These are phyloP conservation scores for Hyperopisus bebe DNA, from an alignment of 2,113 vertebrate species.

Conservation along the genomic window DNA sequence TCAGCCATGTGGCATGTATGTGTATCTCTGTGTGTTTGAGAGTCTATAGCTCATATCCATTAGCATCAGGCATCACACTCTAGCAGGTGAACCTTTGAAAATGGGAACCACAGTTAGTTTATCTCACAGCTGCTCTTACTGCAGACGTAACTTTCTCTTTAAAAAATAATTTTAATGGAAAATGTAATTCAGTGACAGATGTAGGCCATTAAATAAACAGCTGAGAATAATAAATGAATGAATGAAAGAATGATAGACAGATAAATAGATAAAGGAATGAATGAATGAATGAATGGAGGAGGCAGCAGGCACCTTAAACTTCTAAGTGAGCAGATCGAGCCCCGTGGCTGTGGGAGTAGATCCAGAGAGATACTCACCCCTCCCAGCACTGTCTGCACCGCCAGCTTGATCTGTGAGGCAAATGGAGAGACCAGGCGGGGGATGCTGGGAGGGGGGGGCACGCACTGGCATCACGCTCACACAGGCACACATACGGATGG, in stretches of 20 bases:
- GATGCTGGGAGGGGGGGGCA: background rate
- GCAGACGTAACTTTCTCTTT: background rate
- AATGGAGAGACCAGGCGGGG: background rate
- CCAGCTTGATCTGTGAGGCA: background rate
- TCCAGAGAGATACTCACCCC: conserved; percentile 4
- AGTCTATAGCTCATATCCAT: background rate
- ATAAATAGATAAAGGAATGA: background rate
- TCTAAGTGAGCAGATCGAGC: background rate
- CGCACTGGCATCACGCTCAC: background rate
- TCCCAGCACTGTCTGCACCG: background rate
- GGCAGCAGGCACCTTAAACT: conserved; percentile 13
- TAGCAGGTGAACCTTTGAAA: background rate
- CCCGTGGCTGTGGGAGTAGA: background rate
- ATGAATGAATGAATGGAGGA: background rate
- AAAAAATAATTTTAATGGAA: background rate
- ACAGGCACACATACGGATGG: background rate
- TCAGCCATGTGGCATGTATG: background rate
- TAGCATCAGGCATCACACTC: background rate
- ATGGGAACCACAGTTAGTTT: background rate
- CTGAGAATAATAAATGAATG: background rate
- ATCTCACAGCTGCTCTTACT: background rate
- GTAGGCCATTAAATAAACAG: background rate
- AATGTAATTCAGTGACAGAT: conserved; percentile 14
- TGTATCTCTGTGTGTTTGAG: background rate
- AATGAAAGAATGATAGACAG: too few relatives aligned